A percentile compares a stretch with the other conserved stretches of the same genome.
Conservation (phyloP, 2,113 vertebrate species). For the Chaenogobius annularis region DNA sequence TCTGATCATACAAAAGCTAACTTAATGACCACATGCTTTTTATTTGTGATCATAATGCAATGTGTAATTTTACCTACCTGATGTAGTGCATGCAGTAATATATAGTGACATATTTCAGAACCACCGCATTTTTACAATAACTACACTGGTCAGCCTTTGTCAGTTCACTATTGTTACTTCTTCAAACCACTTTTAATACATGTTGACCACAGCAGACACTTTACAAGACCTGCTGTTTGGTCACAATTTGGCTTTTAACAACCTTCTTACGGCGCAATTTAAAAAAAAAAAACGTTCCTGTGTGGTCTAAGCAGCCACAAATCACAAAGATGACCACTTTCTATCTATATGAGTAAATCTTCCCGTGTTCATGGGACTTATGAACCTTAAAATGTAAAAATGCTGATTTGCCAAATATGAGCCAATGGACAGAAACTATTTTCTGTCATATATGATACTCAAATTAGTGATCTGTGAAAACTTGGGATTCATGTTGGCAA, state of each 20-base stretch:
- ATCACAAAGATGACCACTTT: background rate
- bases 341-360: background rate
- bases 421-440: slow-evolving; percentile 16
- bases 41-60: background rate
- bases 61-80: background rate
- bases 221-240: background rate
- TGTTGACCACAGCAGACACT: background rate
- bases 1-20: background rate
- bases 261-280: too few species aligned
- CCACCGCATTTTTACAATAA: background rate
- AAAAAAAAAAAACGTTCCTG: too few species aligned
- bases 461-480: slow-evolving; percentile 23
- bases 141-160: background rate
- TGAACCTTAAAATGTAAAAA: background rate
- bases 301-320: too few species aligned
- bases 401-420: background rate
- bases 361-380: background rate
- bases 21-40: background rate
- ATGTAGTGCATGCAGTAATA: too few species aligned
- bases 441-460: background rate
- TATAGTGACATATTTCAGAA: background rate
- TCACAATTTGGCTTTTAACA: background rate
- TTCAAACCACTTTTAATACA: background rate
- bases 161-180: background rate
- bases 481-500: slow-evolving; percentile 18